Percentiles rank a stretch among this genome's conserved stretches.
These are phyloP conservation scores for Leptodactylus fuscus DNA, from an alignment of 2,113 vertebrate genomes.

Conservation along the genomic window DNA sequence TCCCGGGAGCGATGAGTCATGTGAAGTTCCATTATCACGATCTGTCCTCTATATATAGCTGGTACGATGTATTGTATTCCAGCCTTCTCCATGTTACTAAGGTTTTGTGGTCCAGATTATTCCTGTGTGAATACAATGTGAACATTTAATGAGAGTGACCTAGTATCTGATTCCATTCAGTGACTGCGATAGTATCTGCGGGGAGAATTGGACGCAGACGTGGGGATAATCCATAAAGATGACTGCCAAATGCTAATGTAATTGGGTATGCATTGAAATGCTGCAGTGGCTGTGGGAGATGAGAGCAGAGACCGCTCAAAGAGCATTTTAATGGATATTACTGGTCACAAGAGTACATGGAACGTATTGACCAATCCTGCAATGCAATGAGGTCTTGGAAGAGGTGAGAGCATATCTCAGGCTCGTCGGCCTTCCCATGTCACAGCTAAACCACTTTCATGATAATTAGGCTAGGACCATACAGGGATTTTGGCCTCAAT, in stretches of 20 bases:
- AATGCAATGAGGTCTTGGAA: no score
- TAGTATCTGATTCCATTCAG: neutral
- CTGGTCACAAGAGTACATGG: neutral
- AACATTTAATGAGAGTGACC: slow-evolving; percentile 2
- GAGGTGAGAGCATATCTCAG: neutral
- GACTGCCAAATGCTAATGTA: slow-evolving; percentile 8
- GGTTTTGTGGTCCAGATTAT: neutral
- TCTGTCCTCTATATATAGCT: neutral
- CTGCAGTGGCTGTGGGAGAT: neutral
- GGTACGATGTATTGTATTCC: neutral
- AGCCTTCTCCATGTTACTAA: neutral
- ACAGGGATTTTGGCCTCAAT: no score
- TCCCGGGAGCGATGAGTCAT: neutral
- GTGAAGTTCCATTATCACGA: neutral
- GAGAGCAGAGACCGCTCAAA: neutral
- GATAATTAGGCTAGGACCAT: no score
- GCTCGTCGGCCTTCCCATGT: no score
- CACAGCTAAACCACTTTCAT: no score
- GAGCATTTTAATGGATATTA: neutral
- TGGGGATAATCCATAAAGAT: slow-evolving; percentile 5
- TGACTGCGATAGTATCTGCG: neutral
- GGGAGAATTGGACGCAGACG: neutral
- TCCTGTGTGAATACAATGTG: neutral
- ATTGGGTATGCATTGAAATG: neutral
- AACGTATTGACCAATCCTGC: no score